Evolutionary conservation across 2,797 vertebrate genomes (phyloP).

Genomic region (Cyprinella venusta): DNA sequence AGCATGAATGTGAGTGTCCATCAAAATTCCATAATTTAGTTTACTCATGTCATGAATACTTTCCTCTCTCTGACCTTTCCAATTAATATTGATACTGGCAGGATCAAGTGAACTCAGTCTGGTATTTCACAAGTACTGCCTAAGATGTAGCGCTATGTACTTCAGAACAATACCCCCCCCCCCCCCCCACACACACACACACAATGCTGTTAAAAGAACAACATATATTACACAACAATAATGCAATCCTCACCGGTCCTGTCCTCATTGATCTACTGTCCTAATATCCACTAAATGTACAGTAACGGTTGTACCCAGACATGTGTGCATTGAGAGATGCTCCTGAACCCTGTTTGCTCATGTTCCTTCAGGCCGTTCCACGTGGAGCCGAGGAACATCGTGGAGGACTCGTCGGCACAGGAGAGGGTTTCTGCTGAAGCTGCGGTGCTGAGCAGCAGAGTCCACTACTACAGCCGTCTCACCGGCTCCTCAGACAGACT

Average conservation of each 20-base stretch:
- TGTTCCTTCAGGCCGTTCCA: constrained; percentile 85
- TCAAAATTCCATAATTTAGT: neutral
- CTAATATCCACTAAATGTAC: neutral
- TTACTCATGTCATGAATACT: neutral
- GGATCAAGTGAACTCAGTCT: constrained; percentile 67
- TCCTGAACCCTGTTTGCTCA: neutral
- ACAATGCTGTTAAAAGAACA: too few relatives aligned
- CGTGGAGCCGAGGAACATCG: constrained; percentile 90
- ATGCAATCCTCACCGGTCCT: too few relatives aligned
- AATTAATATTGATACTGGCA: constrained; percentile 27
- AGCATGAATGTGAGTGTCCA: too few relatives aligned
- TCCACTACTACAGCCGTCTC: constrained; percentile 92
- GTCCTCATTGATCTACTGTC: too few relatives aligned
- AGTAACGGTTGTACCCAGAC: too few relatives aligned
- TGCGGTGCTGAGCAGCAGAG: constrained; percentile 90
- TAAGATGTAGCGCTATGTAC: constrained; percentile 47
- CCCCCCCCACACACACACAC: too few relatives aligned
- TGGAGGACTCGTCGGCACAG: constrained; percentile 70
- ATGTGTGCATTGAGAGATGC: neutral
- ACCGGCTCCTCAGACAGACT: constrained; percentile 84
- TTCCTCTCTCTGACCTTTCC: neutral
- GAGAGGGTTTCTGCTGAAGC: constrained; percentile 89
- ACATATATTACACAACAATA: too few relatives aligned
- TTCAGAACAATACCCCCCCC: neutral
- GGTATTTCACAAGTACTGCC: constrained; percentile 76